These are phyloP conservation scores for Paramisgurnus dabryanus DNA, from an alignment of 2,113 vertebrate species.

Conservation along the genomic window DNA sequence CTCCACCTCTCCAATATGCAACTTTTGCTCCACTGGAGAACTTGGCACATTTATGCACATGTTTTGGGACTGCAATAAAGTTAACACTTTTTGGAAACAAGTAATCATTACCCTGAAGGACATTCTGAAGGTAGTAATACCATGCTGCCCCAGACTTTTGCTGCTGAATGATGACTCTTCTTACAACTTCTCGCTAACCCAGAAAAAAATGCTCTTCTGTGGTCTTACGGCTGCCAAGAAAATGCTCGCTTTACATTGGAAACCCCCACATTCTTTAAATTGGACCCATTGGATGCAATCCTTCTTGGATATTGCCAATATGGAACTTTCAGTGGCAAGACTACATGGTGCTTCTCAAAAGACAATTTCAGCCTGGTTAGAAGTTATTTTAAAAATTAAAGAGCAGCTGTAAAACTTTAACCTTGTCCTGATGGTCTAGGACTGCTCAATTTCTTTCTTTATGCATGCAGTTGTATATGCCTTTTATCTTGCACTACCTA, in stretches of 20 bases:
- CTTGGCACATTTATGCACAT: neutral
- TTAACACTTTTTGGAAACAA: neutral
- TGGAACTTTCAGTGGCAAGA: neutral
- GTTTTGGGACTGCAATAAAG: neutral
- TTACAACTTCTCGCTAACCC: neutral
- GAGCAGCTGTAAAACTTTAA: neutral
- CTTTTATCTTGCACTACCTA: no score
- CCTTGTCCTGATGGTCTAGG: no score
- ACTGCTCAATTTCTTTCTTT: no score
- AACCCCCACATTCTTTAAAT: neutral
- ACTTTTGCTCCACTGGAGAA: no score
- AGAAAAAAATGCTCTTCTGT: neutral
- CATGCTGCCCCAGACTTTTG: neutral
- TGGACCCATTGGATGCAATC: neutral
- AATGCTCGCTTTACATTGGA: neutral
- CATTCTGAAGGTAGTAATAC: neutral
- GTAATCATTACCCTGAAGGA: neutral
- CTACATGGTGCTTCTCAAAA: neutral
- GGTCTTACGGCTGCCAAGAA: neutral
- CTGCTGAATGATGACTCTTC: neutral
- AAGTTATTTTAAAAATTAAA: neutral
- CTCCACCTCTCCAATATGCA: no score
- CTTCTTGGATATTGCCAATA: neutral
- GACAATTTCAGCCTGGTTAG: neutral
- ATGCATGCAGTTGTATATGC: no score